Percentiles rank a stretch among this genome's conserved stretches.
Evolutionary conservation across 2,888 invertebrate genomes (phyloP).

Genomic region (Macropis europaea): DNA sequence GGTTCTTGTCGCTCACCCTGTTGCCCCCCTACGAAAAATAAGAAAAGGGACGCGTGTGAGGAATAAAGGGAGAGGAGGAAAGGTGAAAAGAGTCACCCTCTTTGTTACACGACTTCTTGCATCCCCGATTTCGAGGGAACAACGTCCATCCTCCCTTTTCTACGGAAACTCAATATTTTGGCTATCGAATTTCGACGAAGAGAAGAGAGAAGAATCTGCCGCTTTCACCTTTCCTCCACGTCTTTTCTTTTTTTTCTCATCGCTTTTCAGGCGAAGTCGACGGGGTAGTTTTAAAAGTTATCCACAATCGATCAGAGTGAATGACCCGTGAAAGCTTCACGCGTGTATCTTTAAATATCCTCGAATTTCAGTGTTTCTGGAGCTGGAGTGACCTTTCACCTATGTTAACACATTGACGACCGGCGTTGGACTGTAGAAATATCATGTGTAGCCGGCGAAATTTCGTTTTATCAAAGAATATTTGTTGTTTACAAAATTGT

Average conservation of each 20-base stretch:
- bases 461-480: too few relatives aligned
- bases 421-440: too few relatives aligned
- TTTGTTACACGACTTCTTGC: slow-evolving; percentile 55
- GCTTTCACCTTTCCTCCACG: slow-evolving; percentile 27
- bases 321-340: slow-evolving; percentile 34
- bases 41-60: slow-evolving; percentile 34
- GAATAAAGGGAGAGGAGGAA: slow-evolving; percentile 22
- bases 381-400: too few relatives aligned
- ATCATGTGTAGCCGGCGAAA: too few relatives aligned
- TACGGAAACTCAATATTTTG: slow-evolving; percentile 76
- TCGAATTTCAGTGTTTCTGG: slow-evolving; percentile 25
- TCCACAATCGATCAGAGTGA: slow-evolving; percentile 23
- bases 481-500: too few relatives aligned
- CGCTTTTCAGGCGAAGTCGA: slow-evolving; percentile 43
- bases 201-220: slow-evolving; percentile 10
- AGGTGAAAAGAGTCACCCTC: slow-evolving; percentile 53
- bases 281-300: slow-evolving; percentile 44
- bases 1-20: slow-evolving; percentile 44
- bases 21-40: slow-evolving; percentile 29
- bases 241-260: slow-evolving; percentile 20
- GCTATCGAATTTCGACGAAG: slow-evolving; percentile 70
- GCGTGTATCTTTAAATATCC: slow-evolving; percentile 22
- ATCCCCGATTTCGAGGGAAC: slow-evolving; percentile 48
- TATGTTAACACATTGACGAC: too few relatives aligned
- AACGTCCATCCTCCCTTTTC: slow-evolving; percentile 56